Conservation (phyloP, 2,113 vertebrate genomes). For the Antennarius striatus region DNA sequence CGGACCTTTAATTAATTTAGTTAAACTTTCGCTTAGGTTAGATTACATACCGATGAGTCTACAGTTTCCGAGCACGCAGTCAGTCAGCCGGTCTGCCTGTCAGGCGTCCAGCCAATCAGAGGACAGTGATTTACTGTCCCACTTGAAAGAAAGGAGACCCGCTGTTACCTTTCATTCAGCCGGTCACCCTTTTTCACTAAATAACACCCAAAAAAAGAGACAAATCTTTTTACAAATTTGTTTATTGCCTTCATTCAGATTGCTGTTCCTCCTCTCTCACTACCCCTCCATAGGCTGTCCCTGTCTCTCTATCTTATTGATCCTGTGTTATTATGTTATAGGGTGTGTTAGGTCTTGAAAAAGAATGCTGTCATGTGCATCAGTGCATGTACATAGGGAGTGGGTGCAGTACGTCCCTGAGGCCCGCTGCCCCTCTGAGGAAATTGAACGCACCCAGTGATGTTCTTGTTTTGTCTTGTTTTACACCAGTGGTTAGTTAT, state of each 20-base stretch:
- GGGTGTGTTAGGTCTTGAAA: conserved; percentile 26
- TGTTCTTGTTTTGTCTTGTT: conserved; percentile 48
- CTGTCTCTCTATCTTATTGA: conserved; percentile 36
- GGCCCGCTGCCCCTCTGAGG: conserved; percentile 62
- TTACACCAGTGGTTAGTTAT: conserved; percentile 35
- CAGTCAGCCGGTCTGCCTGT: conserved; percentile 49
- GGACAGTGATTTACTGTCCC: conserved; percentile 79
- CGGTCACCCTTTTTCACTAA: conserved; percentile 67
- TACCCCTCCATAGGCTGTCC: conserved; percentile 20
- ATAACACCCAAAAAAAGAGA: conserved; percentile 51
- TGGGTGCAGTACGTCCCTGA: conserved; percentile 73
- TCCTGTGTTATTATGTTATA: conserved; percentile 36
- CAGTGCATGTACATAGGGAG: conserved; percentile 36
- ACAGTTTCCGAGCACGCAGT: conserved; percentile 51
- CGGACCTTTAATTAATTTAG: conserved; percentile 34
- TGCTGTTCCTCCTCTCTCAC: conserved; percentile 44
- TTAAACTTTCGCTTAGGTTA: conserved; percentile 23
- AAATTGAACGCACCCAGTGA: conserved; percentile 67
- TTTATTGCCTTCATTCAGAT: conserved; percentile 81
- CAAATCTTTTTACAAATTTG: conserved; percentile 80
- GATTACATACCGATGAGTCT: conserved; percentile 50
- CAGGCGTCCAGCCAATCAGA: conserved; percentile 52
- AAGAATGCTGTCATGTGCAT: conserved; percentile 44
- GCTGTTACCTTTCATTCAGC: conserved; percentile 78
- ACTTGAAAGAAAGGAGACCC: conserved; percentile 65